These are phyloP conservation scores for Campaea margaritaria DNA, from an alignment of 2,888 invertebrate species.

Conservation along the genomic window DNA sequence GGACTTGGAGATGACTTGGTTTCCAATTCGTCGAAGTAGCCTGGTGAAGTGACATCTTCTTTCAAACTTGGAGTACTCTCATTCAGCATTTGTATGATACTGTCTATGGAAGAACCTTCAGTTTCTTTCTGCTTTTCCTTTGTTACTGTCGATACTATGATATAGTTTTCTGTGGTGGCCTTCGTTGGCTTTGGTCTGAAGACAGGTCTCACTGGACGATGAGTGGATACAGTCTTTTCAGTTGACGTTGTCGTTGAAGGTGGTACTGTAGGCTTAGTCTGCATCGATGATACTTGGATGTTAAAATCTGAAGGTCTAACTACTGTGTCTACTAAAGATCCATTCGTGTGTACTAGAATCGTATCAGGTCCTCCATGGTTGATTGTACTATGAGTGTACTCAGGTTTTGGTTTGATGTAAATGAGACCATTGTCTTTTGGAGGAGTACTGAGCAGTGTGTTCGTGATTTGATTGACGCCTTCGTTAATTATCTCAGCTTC, in stretches of 20 bases:
- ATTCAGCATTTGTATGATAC: conserved; percentile 88
- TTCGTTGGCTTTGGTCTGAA: conserved; percentile 83
- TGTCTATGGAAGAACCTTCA: conserved; percentile 78
- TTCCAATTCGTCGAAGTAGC: conserved; percentile 61
- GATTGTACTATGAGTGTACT: conserved; percentile 84
- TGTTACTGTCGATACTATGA: conserved; percentile 84
- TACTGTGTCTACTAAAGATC: conserved; percentile 82
- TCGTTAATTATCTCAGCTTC: conserved; percentile 83
- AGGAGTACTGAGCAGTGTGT: conserved; percentile 75
- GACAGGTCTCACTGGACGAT: conserved; percentile 78
- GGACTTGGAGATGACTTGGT: conserved; percentile 75
- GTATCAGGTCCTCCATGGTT: conserved; percentile 87
- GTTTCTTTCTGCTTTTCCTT: conserved; percentile 75
- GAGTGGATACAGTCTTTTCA: conserved; percentile 71
- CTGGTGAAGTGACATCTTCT: conserved; percentile 67
- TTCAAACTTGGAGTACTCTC: conserved; percentile 74
- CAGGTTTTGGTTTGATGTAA: conserved; percentile 67
- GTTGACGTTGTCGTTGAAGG: conserved; percentile 63
- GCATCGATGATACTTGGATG: conserved; percentile 78
- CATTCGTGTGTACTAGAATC: conserved; percentile 84
- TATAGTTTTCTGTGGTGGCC: conserved; percentile 78
- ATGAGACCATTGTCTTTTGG: conserved; percentile 74
- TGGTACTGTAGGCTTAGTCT: conserved; percentile 74
- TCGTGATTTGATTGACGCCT: conserved; percentile 85
- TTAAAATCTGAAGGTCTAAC: conserved; percentile 81